Base-by-base conservation (phyloP, 2,888 invertebrate genomes). In the Archips crataeganus region DNA sequence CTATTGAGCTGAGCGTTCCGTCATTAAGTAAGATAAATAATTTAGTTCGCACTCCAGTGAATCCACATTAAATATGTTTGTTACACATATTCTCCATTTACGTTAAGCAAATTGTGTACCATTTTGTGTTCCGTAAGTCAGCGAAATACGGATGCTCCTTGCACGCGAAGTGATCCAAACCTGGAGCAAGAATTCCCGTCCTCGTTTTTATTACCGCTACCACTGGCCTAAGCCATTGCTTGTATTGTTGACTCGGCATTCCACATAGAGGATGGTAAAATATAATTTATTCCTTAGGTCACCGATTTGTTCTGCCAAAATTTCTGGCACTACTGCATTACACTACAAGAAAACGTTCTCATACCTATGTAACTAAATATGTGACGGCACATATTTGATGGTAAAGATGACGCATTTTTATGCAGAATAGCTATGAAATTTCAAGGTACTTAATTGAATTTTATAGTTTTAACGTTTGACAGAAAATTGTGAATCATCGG, bases 201-300 rank as follows among this genome's bases (percentile, higher is more conserved):
- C 74, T 77, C 77, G 80, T 84, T 87, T 87, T 88, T 82, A 88
- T 84, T 83, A 79, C 83, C 79, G 76, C 82, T 78, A 79, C 79
- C 77, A 78, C 76, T 77, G 77, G 75, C 75, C 77, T 74, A 77
- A 71, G 70, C 75, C 77, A 79, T 78, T 76, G 78, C 79, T 81
- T 84, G 65, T 65, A 83, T 85, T 83, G 83, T 84, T 79, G 80
- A 79, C 75, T 81, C 82, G 74, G 79, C 81, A 76, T 76, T 73
- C 66, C 60, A 59, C 62, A 47, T 66, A 45, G 65, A 69, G 68
- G 60, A 68, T 71, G 75, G 70, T 51, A 51, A 15, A 59, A 61
- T 59, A 42, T 61, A 76, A 77, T 74, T 75, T 76, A 75, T 76
- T 76, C 74, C 71, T 71, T 67, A 65, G 57, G 67, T 63, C 68